Conservation (phyloP, 2,797 vertebrate genomes). For the Zenarchopterus dispar region DNA sequence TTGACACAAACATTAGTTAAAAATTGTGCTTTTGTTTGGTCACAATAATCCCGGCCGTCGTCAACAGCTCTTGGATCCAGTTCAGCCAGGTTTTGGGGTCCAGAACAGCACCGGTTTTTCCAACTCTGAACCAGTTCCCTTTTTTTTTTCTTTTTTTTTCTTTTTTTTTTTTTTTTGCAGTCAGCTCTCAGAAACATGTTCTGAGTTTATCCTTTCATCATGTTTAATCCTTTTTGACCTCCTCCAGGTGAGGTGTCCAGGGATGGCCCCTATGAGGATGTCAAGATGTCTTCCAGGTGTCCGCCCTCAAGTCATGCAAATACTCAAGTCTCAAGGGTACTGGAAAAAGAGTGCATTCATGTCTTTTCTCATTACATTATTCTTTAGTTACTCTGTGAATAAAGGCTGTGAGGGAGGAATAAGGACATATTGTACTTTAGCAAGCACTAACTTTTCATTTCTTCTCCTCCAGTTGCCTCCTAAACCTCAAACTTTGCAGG, state of each 20-base stretch:
- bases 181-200: no score
- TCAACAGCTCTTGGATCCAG: no score
- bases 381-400: no score
- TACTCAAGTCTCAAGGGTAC: slow-evolving; percentile 83
- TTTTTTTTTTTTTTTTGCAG: no score
- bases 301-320: slow-evolving; percentile 77
- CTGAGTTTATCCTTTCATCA: not conserved
- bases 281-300: slow-evolving; percentile 85
- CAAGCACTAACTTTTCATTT: not conserved
- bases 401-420: slow-evolving; percentile 7
- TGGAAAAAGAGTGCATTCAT: not conserved
- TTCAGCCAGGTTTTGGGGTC: no score
- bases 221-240: slow-evolving; percentile 19
- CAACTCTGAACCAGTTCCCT: no score
- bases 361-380: no score
- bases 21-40: no score
- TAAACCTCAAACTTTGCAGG: slow-evolving; percentile 85
- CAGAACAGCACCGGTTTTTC: no score
- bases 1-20: no score
- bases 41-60: no score
- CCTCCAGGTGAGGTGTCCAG: slow-evolving; percentile 81
- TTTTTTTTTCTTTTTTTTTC: no score
- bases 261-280: slow-evolving; percentile 91
- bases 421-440: slow-evolving; percentile 13
- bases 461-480: slow-evolving; percentile 81